These are phyloP conservation scores for Trichomycterus rosablanca DNA, from an alignment of 2,113 vertebrate genomes.

Conservation along the genomic window DNA sequence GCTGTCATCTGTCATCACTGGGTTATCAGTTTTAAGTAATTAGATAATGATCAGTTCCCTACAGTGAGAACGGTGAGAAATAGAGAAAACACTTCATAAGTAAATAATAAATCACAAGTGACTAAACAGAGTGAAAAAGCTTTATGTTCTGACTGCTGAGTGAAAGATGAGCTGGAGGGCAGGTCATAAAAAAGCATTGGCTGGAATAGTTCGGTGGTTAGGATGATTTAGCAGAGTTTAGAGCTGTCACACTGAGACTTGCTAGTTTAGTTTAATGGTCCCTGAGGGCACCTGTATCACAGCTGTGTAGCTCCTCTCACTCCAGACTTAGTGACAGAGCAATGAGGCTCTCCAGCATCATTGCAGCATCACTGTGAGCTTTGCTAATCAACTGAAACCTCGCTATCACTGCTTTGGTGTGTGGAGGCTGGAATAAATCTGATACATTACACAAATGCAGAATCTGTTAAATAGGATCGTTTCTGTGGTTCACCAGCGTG, in stretches of 20 bases:
- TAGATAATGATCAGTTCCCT: no score
- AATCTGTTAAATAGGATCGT: not conserved
- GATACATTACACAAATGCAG: slow-evolving; percentile 13
- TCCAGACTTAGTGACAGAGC: slow-evolving; percentile 13
- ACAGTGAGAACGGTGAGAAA: no score
- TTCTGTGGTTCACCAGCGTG: slow-evolving; percentile 63
- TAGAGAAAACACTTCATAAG: no score
- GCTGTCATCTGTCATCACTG: no score
- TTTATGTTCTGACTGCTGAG: no score
- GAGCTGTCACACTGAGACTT: slow-evolving; percentile 17
- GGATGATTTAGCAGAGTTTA: slow-evolving; percentile 42
- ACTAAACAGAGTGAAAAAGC: no score
- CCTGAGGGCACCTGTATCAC: slow-evolving; percentile 32
- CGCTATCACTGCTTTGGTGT: slow-evolving; percentile 15
- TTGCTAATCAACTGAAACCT: slow-evolving; percentile 25
- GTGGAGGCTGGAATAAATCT: slow-evolving; percentile 7
- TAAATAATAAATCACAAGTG: no score
- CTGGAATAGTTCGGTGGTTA: slow-evolving; percentile 31
- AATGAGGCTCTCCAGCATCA: slow-evolving; percentile 17
- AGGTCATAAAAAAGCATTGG: slow-evolving; percentile 13
- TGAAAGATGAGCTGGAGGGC: no score
- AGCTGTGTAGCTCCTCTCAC: slow-evolving; percentile 21
- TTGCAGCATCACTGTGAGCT: slow-evolving; percentile 21
- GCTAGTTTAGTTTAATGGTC: slow-evolving; percentile 39
- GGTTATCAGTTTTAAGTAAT: no score